Evolutionary conservation across 2,888 invertebrate species (phyloP), one percentile per base, ranked within the genome.

Genomic region (Entomobrya proxima): DNA sequence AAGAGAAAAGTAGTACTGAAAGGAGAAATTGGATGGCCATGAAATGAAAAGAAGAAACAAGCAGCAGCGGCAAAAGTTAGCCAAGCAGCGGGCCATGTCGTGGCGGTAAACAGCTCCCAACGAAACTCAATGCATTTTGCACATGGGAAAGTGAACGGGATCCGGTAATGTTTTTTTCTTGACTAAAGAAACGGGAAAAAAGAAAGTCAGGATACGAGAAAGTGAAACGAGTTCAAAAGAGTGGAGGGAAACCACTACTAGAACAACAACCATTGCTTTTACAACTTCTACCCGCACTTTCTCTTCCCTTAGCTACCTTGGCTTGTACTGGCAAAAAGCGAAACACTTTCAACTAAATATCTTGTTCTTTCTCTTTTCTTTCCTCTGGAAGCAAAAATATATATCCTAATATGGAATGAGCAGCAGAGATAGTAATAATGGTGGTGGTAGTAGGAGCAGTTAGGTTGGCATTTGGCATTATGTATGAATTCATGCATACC

Each of bases 221-320:
- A 81, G 58, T 81, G 72, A 81, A 30, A 18, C 80, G 72, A 74
- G 81, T 75, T 82, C 81, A 82, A 82, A 82, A 64, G 75, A 82
- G 81, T 82, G 64, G 75, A 44, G 40, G 6, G 67, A 69, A 55
- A 72, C 80, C 80, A 72, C 67, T 69, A 79, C 44, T 69, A 24
- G 32, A 50, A 35, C 69, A 50, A 50, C 37, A 47, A 64, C 75
- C 11, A 50, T 30, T n/a, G 30, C 40, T n/a, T n/a, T n/a, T 5
- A 24, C 61, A 4, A 32, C 32, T 9, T n/a, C 9, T 27, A 47
- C 40, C 72, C 27, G 13, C 6, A 27, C 6, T 21, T 18, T n/a
- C 4, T 2, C 61, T 32, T 13, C 30, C 3, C 13, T 30, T 67
- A 47, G 27, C 30, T 18, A 4, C 21, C n/a, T 32, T 6, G 13